Percentiles rank a stretch among this genome's conserved stretches.
Evolutionary conservation across 2,113 vertebrate genomes (phyloP).

Genomic region (Xenus cinereus): DNA sequence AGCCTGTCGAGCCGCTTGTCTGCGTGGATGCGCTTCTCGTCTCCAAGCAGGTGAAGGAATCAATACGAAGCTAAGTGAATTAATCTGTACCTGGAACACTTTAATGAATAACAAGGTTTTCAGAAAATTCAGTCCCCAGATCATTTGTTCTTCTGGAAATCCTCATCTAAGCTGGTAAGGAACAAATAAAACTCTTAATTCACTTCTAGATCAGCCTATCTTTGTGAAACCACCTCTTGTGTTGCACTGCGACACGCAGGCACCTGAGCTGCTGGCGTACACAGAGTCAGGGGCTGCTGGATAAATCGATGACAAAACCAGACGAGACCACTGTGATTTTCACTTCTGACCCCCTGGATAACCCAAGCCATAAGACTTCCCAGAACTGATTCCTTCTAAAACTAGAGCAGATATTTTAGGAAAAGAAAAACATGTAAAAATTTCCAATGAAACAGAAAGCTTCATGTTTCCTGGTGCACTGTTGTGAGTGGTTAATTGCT

Average conservation of each 20-base stretch:
- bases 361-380: background rate
- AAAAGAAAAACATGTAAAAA: background rate
- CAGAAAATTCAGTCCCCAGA: background rate
- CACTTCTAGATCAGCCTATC: background rate
- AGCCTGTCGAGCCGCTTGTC: background rate
- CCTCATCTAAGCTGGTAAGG: background rate
- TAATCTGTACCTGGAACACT: background rate
- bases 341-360: background rate
- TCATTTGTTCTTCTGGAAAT: background rate
- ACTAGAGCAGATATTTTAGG: background rate
- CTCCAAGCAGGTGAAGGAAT: background rate
- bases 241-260: background rate
- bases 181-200: background rate
- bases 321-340: background rate
- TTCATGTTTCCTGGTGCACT: background rate
- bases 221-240: background rate
- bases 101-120: background rate
- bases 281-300: background rate
- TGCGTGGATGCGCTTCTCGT: accelerated
- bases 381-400: background rate
- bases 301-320: background rate
- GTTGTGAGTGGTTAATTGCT: background rate
- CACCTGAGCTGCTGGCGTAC: background rate
- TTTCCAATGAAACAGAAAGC: background rate
- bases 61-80: background rate